Evolutionary conservation across 2,888 invertebrate genomes (phyloP).

Genomic region (Pollenia griseotomentosa): DNA sequence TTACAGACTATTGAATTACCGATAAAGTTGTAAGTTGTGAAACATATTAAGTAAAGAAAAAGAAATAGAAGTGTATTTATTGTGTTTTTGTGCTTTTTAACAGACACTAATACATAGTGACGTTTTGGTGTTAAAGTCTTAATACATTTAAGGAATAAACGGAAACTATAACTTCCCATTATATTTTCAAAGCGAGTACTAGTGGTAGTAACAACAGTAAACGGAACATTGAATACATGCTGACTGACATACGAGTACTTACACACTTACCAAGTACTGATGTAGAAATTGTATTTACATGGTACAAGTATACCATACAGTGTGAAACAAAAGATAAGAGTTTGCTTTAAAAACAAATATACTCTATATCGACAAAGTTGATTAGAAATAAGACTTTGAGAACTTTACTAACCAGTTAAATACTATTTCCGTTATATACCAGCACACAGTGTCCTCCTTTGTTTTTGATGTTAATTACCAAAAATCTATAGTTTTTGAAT

Average conservation of each 20-base stretch:
- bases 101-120: slow-evolving; percentile 7
- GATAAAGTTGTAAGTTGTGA: slow-evolving; percentile 17
- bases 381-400: too few species aligned
- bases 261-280: slow-evolving; percentile 1
- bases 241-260: slow-evolving; percentile 1
- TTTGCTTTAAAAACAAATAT: too few species aligned
- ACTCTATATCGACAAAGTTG: too few species aligned
- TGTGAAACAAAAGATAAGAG: too few species aligned
- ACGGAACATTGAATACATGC: slow-evolving; percentile 25
- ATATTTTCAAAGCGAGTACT: slow-evolving; percentile 1
- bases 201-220: slow-evolving; percentile 16
- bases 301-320: too few species aligned
- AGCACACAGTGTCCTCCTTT: too few species aligned
- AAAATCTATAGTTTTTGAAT: too few species aligned
- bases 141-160: slow-evolving; percentile 58
- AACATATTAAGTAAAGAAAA: background rate
- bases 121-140: slow-evolving; percentile 38
- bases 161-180: slow-evolving; percentile 67
- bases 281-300: background rate
- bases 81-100: slow-evolving; percentile 7
- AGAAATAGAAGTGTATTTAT: background rate
- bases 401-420: too few species aligned
- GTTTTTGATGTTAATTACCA: too few species aligned
- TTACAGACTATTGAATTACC: slow-evolving; percentile 57
- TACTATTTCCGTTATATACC: too few species aligned